phyloP scores from a whole-genome alignment of 2,113 vertebrate genomes.

The Percopsis transmontana region DNA sequence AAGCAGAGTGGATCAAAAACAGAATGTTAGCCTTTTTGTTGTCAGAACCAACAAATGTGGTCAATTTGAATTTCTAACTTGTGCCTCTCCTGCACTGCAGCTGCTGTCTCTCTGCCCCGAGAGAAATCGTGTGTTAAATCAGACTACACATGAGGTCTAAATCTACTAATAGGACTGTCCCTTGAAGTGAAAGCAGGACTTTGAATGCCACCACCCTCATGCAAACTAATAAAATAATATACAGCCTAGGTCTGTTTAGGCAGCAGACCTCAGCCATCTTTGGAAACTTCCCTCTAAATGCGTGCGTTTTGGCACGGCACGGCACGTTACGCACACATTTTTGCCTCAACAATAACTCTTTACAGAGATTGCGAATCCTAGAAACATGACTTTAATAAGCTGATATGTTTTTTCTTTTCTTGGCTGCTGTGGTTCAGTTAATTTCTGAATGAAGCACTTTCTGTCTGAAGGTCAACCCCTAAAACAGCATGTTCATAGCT shows the following conservation, averaged over 20 bases:
- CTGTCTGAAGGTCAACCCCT: slow-evolving; percentile 35
- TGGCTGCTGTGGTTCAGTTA: slow-evolving; percentile 6
- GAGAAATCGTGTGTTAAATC: too few relatives aligned
- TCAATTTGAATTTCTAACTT: too few relatives aligned
- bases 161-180: too few relatives aligned
- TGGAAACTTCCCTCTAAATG: neutral
- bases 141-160: too few relatives aligned
- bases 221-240: neutral
- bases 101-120: too few relatives aligned
- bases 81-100: too few relatives aligned
- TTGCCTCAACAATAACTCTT: slow-evolving; percentile 4
- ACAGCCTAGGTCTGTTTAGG: slow-evolving; percentile 15
- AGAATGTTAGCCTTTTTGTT: neutral
- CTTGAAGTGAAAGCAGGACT: too few relatives aligned
- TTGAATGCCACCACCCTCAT: too few relatives aligned
- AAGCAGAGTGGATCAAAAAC: neutral
- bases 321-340: neutral
- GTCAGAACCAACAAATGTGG: too few relatives aligned
- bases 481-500: slow-evolving; percentile 1
- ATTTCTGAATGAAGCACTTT: slow-evolving; percentile 15
- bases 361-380: neutral
- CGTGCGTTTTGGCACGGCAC: slow-evolving; percentile 13
- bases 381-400: slow-evolving; percentile 11
- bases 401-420: slow-evolving; percentile 9
- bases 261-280: slow-evolving; percentile 1